Percentiles rank a stretch among this genome's conserved stretches.
Evolutionary conservation across 2,888 invertebrate species (phyloP).

Genomic region (Peribatodes rhomboidaria): DNA sequence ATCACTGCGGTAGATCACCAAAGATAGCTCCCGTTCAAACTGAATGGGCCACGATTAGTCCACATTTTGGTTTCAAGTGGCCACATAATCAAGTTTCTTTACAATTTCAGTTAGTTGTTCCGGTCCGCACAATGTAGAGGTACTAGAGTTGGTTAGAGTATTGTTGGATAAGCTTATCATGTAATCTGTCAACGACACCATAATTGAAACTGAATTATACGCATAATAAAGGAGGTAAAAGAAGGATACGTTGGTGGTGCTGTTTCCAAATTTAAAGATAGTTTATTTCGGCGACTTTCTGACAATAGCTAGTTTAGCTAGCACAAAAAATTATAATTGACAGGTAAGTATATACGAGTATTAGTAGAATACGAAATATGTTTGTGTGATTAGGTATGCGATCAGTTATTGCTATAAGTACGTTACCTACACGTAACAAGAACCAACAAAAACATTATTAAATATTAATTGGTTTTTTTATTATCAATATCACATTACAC

Average conservation of each 20-base stretch:
- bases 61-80: slow-evolving; percentile 52
- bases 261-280: no score
- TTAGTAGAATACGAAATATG: no score
- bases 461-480: slow-evolving; percentile 50
- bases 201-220: not conserved
- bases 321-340: no score
- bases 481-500: slow-evolving; percentile 56
- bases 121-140: slow-evolving; percentile 61
- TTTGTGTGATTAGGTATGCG: no score
- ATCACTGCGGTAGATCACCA: slow-evolving; percentile 55
- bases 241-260: not conserved
- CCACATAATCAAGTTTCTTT: slow-evolving; percentile 46
- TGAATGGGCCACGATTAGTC: slow-evolving; percentile 17
- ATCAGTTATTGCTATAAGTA: no score
- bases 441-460: not conserved
- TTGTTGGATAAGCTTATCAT: slow-evolving; percentile 50
- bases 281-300: no score
- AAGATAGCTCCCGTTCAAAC: slow-evolving; percentile 33
- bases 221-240: not conserved
- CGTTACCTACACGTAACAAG: not conserved
- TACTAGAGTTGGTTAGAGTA: slow-evolving; percentile 55
- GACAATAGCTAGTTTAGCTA: no score
- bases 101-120: slow-evolving; percentile 36
- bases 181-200: slow-evolving; percentile 54
- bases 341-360: no score